These are phyloP conservation scores for Nebria ingens DNA, from an alignment of 1,140 invertebrate genomes.

Conservation along the genomic window DNA sequence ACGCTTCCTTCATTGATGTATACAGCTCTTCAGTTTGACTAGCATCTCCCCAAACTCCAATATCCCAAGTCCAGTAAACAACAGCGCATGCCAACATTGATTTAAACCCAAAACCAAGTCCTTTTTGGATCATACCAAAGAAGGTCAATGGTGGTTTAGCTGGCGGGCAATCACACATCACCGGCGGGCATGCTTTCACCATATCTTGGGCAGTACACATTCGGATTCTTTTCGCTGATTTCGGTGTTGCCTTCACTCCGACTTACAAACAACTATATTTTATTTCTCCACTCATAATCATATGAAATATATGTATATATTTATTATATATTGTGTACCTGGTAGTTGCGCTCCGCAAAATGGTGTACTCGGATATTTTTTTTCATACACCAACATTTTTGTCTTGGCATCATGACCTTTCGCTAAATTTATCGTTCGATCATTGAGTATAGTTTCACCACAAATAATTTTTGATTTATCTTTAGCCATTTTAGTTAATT, in stretches of 20 bases:
- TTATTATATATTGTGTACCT: not conserved
- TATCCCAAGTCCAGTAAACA: not conserved
- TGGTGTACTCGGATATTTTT: not conserved
- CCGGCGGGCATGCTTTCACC: not conserved
- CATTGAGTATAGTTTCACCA: not conserved
- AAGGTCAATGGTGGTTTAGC: not conserved
- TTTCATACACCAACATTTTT: not conserved
- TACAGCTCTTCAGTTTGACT: not conserved
- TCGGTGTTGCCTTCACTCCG: not conserved
- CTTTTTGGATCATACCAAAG: not conserved
- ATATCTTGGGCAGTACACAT: slow-evolving; percentile 1
- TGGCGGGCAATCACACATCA: not conserved
- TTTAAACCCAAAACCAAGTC: not conserved
- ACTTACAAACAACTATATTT: not conserved
- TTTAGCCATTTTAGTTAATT: not conserved
- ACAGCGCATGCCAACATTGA: not conserved
- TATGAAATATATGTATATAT: not conserved
- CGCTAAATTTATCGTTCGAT: not conserved
- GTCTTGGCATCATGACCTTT: not conserved
- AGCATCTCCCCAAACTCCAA: not conserved
- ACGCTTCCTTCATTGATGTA: not conserved
- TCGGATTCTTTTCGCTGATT: not conserved
- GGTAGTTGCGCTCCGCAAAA: not conserved
- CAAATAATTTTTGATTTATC: not conserved
- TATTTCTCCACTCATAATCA: not conserved